Conservation (phyloP, 1,140 invertebrate genomes). For the Pygmarrhopalites habei region DNA sequence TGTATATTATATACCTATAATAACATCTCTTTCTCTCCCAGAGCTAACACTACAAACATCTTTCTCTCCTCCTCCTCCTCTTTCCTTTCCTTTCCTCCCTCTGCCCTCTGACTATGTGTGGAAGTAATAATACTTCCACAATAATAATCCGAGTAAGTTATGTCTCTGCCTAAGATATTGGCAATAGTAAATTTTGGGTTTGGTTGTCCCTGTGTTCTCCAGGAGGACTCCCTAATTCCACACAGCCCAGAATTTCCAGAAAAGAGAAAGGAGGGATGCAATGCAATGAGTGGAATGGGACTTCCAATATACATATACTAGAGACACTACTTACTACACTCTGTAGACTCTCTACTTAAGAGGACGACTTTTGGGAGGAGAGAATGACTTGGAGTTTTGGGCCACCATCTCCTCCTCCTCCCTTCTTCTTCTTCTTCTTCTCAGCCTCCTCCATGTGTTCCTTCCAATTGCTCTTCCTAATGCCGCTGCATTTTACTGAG, state of each 20-base stretch:
- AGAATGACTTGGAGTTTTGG: too few relatives aligned
- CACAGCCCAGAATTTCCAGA: not conserved
- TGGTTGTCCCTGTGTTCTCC: not conserved
- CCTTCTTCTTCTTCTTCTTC: not conserved
- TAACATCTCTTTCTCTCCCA: not conserved
- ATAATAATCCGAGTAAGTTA: constrained; percentile 32
- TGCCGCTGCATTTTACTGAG: not conserved
- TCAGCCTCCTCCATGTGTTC: not conserved
- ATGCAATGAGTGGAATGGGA: not conserved
- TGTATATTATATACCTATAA: too few relatives aligned
- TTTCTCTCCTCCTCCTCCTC: not conserved
- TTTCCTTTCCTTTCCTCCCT: not conserved
- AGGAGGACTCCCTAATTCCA: constrained; percentile 5
- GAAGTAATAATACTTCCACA: too few relatives aligned
- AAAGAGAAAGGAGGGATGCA: too few relatives aligned
- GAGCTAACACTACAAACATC: too few relatives aligned
- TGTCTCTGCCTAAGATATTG: constrained; percentile 28
- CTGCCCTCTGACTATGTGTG: not conserved
- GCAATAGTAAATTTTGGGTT: constrained; percentile 31
- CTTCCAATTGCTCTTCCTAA: too few relatives aligned
- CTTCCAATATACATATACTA: too few relatives aligned
- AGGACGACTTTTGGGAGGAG: too few relatives aligned
- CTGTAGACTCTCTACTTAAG: too few relatives aligned
- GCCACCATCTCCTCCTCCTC: not conserved
- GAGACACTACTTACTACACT: too few relatives aligned